phyloP scores from a whole-genome alignment of 2,797 vertebrate genomes.

The Rhabdomys pumilio region DNA sequence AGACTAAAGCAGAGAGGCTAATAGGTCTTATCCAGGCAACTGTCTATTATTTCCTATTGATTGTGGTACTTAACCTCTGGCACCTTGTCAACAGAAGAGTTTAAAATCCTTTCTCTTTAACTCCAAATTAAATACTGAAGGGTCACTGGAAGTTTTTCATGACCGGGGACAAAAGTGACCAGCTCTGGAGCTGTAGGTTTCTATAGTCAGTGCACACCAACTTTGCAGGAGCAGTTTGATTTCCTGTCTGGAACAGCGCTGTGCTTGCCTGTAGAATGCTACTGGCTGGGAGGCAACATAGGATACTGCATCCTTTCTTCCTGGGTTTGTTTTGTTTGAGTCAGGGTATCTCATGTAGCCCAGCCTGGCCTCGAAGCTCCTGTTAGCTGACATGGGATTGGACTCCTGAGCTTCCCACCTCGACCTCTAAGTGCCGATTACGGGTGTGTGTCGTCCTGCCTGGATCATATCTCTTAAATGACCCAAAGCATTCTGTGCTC shows the following conservation, averaged over 20 bases:
- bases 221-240: not conserved
- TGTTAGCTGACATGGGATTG: not conserved
- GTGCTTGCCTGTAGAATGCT: not conserved
- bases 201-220: not conserved
- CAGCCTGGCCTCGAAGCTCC: not conserved
- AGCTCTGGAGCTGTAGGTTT: not conserved
- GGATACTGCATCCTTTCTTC: not conserved
- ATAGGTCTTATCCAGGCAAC: not conserved
- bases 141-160: not conserved
- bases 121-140: constrained; percentile 1
- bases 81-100: not conserved
- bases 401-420: not conserved
- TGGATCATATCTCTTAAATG: not conserved
- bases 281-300: not conserved
- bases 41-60: not conserved
- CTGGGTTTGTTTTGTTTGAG: not conserved
- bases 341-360: not conserved
- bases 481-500: not conserved
- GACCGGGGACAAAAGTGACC: not conserved
- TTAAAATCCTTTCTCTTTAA: constrained; percentile 7
- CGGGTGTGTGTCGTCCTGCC: not conserved
- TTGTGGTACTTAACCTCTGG: not conserved
- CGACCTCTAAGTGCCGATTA: not conserved
- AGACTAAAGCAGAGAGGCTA: not conserved
- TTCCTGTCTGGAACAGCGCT: not conserved